Base-by-base conservation (phyloP, 2,113 vertebrate species). In the Bungarus multicinctus region DNA sequence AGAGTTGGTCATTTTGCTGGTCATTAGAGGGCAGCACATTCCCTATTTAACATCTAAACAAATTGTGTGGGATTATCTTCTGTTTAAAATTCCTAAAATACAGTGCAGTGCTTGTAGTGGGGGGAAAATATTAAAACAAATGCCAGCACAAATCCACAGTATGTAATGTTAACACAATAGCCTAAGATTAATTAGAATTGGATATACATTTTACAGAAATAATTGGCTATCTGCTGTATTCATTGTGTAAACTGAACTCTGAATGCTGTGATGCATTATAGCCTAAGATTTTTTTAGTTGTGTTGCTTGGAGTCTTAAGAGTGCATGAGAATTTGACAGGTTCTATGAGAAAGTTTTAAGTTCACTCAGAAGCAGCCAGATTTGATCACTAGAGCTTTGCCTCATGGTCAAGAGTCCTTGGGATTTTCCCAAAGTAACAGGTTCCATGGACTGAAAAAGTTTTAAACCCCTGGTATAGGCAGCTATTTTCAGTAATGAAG, bases 21-120 rank as follows among this genome's bases (percentile, higher is more conserved):
- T 95, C 97, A 93, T 96, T 97, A 97, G 97, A 88, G 96, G 96
- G 97, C 97, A 95, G 96, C 95, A 97, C 85, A 87, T 96, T 94
- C 91, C 89, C 69, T 95, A 93, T 94, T 87, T 89, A 89, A 91
- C 64, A 39, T 89, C 52, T 87, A 85, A 94, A 52, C 43, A 60
- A 92, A 43, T 88, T 85, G 54, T 90, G 34, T 94, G 86, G 91
- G 90, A 74, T 89, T 1, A 0, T n/a, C 89, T 91, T 60, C 10
- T 52, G 0, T 88, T 50, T 47, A 47, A 47, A 16, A 22, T 88
- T 89, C 60, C 27, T 58, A 64, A 57, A 87, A 55, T 34, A 20
- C 14, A 87, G 6, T n/a, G 10, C 22, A 12, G 4, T 89, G 6
- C 54, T 87, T 89, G 50, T 94, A 0, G 55, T 54, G 87, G 52